Percentiles rank a stretch among this genome's conserved stretches.
Evolutionary conservation across 2,888 invertebrate genomes (phyloP).

Genomic region (Allacma fusca): DNA sequence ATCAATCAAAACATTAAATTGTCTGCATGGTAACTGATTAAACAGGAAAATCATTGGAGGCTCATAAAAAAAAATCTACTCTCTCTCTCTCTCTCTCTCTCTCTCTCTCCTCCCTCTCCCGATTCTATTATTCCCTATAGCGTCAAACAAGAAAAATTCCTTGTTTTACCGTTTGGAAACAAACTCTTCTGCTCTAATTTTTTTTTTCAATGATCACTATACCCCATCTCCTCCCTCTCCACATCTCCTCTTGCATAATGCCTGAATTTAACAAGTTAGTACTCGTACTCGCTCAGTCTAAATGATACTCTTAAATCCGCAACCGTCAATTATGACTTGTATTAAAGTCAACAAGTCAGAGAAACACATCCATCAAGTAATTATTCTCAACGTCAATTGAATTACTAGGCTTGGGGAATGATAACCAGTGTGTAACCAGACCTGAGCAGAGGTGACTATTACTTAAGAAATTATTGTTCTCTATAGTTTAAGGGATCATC

Average conservation of each 20-base stretch:
- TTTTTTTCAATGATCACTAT: not conserved
- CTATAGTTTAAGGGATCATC: too few species aligned
- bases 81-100: slow-evolving; percentile 16
- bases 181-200: not conserved
- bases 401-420: not conserved
- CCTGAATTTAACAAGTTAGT: too few species aligned
- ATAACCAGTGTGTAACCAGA: not conserved
- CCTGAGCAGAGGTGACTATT: not conserved
- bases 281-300: not conserved
- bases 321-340: slow-evolving; percentile 27
- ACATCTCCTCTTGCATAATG: not conserved
- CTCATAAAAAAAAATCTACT: not conserved
- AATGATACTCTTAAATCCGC: slow-evolving; percentile 24
- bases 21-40: slow-evolving; percentile 37
- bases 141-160: not conserved
- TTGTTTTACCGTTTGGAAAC: slow-evolving; percentile 4
- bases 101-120: not conserved
- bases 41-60: slow-evolving; percentile 19
- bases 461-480: too few species aligned
- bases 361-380: slow-evolving; percentile 1
- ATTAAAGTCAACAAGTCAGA: slow-evolving; percentile 27
- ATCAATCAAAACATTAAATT: slow-evolving; percentile 43
- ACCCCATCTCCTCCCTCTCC: not conserved
- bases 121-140: not conserved
- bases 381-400: not conserved